Evolutionary conservation across 1,140 invertebrate species (phyloP), one percentile per base, ranked within the genome.

Genomic region (Mycetomoellerius zeteki): DNA sequence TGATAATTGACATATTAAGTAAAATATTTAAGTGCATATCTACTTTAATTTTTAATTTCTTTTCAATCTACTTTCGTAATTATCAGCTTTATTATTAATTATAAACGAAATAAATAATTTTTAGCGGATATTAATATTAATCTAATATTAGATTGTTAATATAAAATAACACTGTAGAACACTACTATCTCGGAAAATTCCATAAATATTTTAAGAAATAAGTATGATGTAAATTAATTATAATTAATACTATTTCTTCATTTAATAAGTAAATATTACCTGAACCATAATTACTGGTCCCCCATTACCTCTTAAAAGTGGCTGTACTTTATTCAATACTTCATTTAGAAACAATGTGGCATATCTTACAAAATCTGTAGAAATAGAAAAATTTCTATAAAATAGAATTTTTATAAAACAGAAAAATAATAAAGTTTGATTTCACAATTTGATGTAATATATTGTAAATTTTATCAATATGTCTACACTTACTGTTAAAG

Each of bases 251-350:
- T 16, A 60, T 16, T 54, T 5, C 1, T 8, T 73, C 14, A 71
- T 58, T 5, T 30, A 3, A 3, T 19, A 27, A 58, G 3, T 80
- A 30, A 24, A 12, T n/a, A 24, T 56, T 86, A 93, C 92, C 89
- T 94, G 92, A 69, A 93, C 89, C 93, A 94, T 94, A 37, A 94
- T 94, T 56, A 92, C 89, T 0, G 93, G 92, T 50, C 93, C 93
- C 10, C 93, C 93, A 52, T 94, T 91, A 56, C 93, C 93, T 87
- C 92, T 92, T 56, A 92, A 89, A 58, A 86, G 93, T 58, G 81
- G 94, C 75, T 80, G 95, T 0, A 96, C 93, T 93, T 95, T 96
- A 8, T 75, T 81, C 16, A 96, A 92, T 1, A 97, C 86, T 62
- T 96, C 96, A 94, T 94, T 84, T 16, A 93, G 91, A 84, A 90